Base-by-base conservation (phyloP, 2,888 invertebrate species). In the Aelia acuminata region DNA sequence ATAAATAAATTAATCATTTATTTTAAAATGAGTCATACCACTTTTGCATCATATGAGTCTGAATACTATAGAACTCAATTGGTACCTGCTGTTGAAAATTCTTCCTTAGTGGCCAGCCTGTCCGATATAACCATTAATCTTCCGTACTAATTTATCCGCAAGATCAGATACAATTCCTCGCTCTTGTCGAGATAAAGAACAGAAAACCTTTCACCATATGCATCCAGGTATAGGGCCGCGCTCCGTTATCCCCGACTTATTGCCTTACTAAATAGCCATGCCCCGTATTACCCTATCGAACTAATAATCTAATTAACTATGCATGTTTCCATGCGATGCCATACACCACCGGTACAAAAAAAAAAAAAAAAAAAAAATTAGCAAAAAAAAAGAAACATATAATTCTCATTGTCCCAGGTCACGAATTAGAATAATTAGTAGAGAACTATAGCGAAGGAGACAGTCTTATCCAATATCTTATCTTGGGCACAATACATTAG, bases 321-420 rank as follows among this genome's bases (percentile, higher is more conserved):
- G 80, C 80, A 47, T 80, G 80, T 80, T 80, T 80, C 80, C 80
- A 80, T 80, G 43, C 80, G 80, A 70, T 70, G 63, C 63, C 80
- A 80, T 80, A 80, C 43, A 80, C 80, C 80, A 80, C 43, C 43
- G 80, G n/a, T n/a, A 39, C 80, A 47, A 80, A 39, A 47, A n/a
- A 47, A 11, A 18, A 8, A 22, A 26, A 43, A 80, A n/a, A 22
- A 1, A 39, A 43, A n/a, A n/a, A n/a, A n/a, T n/a, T n/a, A n/a
- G n/a, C n/a, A n/a, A n/a, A n/a, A n/a, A 47, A 43, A 47, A 80
- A 43, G 22, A 80, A 80, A 43, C 43, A 80, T 39, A 80, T 80
- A 80, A 80, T 80, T 43, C 80, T 80, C 80, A 80, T 80, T 80
- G 80, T 80, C 80, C 80, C 80, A 13, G 80, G 80, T 80, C 80